Percentiles rank a stretch among this genome's conserved stretches.
Evolutionary conservation across 2,113 vertebrate species (phyloP).

Genomic region (Mandrillus leucophaeus): DNA sequence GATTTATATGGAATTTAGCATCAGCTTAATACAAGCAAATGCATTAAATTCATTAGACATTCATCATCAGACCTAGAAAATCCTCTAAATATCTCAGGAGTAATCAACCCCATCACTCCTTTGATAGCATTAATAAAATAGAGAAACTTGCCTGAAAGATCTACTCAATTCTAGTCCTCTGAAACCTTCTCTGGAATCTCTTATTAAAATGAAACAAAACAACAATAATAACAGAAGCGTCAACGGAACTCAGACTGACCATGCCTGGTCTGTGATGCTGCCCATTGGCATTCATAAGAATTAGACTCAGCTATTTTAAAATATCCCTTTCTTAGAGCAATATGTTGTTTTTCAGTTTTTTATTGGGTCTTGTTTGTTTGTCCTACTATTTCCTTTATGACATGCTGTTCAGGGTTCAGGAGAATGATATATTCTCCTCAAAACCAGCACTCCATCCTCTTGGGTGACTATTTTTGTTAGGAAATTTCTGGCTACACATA

Average conservation of each 20-base stretch:
- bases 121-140: background rate
- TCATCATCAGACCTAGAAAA: background rate
- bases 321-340: background rate
- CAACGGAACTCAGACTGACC: background rate
- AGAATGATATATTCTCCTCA: background rate
- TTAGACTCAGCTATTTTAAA: background rate
- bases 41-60: background rate
- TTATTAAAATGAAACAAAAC: conserved; percentile 22
- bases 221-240: background rate
- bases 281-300: background rate
- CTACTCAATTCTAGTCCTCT: background rate
- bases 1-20: background rate
- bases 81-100: conserved; percentile 1
- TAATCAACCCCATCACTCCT: conserved; percentile 7
- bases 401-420: background rate
- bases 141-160: background rate
- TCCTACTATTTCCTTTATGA: background rate
- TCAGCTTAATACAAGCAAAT: conserved; percentile 39
- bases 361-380: background rate
- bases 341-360: background rate
- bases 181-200: background rate
- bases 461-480: background rate
- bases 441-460: background rate
- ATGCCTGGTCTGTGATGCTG: background rate
- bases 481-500: background rate